A percentile compares a stretch with the other conserved stretches of the same genome.
Conservation (phyloP, 2,113 vertebrate species). For the Paralichthys olivaceus region DNA sequence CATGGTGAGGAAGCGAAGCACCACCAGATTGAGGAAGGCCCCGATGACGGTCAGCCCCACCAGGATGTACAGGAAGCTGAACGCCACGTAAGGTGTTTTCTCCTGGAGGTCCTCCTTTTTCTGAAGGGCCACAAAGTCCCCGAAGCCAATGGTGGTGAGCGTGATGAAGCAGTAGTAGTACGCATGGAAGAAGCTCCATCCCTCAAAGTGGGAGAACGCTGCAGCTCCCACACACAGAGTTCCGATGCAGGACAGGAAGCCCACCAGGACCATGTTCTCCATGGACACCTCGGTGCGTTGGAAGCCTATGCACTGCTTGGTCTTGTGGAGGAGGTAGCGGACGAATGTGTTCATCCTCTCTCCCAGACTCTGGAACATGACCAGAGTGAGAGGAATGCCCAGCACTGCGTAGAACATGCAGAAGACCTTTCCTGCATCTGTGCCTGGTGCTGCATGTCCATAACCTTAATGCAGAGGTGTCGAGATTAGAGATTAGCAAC, state of each 20-base stretch:
- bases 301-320: constrained; percentile 90
- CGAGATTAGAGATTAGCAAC: constrained; percentile 12
- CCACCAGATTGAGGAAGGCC: constrained; percentile 96
- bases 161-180: constrained; percentile 99
- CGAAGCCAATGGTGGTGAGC: constrained; percentile 97
- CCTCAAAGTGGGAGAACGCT: constrained; percentile 94
- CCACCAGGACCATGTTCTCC: constrained; percentile 96
- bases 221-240: constrained; percentile 92
- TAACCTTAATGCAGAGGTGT: constrained; percentile 85
- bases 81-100: constrained; percentile 93
- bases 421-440: constrained; percentile 95
- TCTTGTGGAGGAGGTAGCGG: constrained; percentile 88
- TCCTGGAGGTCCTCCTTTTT: constrained; percentile 95
- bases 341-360: constrained; percentile 96
- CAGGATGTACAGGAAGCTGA: constrained; percentile 98
- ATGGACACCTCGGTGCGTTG: constrained; percentile 89
- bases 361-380: constrained; percentile 98
- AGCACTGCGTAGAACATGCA: constrained; percentile 98
- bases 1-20: constrained; percentile 95
- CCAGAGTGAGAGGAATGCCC: constrained; percentile 95
- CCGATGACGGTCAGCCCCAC: constrained; percentile 95
- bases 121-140: constrained; percentile 97
- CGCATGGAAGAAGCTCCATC: constrained; percentile 97
- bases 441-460: constrained; percentile 93
- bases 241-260: constrained; percentile 92